Percentiles rank a stretch among this genome's conserved stretches.
phyloP scores from a whole-genome alignment of 2,113 vertebrate species.

The zebrafish (Danio rerio) region DNA sequence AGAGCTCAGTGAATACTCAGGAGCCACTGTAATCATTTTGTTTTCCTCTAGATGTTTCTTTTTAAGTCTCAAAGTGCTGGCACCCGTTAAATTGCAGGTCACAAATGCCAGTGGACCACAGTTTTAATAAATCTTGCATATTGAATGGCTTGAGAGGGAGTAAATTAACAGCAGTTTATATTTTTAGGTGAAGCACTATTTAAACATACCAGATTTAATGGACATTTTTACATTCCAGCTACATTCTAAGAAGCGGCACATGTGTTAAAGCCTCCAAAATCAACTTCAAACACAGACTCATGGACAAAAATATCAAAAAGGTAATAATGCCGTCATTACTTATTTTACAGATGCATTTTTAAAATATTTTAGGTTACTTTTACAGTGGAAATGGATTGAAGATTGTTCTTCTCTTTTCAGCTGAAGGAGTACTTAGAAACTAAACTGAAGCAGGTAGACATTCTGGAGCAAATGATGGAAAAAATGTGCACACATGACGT shows the following conservation, averaged over 20 bases:
- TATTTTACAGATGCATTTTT: conserved; percentile 34
- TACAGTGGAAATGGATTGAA: neutral
- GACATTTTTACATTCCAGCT: conserved; percentile 71
- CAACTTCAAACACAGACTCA: conserved; percentile 73
- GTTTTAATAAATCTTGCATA: too few species aligned
- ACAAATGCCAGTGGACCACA: too few species aligned
- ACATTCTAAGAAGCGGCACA: conserved; percentile 75
- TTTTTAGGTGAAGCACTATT: neutral
- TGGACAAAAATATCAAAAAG: conserved; percentile 60
- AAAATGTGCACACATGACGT: neutral
- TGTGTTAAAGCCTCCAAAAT: conserved; percentile 77
- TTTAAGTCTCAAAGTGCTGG: too few species aligned
- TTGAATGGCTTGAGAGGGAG: neutral
- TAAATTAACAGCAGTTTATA: neutral
- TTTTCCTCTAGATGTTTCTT: too few species aligned
- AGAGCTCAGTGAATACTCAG: too few species aligned
- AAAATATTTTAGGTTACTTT: neutral
- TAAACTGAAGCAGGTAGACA: conserved; percentile 49
- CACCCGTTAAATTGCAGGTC: too few species aligned
- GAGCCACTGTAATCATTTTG: too few species aligned
- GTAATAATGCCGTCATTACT: conserved; percentile 37
- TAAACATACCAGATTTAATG: neutral
- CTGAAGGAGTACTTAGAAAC: conserved; percentile 52
- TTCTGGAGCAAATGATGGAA: conserved; percentile 41
- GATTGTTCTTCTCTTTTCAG: conserved; percentile 30